Evolutionary conservation across 2,888 invertebrate genomes (phyloP).

Genomic region (Trichacis sp.): DNA sequence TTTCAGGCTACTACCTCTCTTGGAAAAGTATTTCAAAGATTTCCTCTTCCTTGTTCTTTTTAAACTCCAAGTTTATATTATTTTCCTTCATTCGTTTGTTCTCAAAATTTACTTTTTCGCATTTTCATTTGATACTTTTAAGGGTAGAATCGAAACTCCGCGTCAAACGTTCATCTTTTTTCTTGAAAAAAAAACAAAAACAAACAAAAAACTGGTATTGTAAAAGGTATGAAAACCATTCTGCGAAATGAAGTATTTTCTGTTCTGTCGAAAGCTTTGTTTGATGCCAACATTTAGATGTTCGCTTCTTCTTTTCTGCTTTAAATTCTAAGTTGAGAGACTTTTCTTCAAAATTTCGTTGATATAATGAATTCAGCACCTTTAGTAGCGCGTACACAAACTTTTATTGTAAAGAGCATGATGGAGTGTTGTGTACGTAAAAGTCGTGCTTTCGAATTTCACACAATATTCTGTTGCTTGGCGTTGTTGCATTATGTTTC

Average conservation of each 20-base stretch:
- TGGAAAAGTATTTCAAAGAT: too few relatives aligned
- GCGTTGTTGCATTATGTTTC: slow-evolving; percentile 1
- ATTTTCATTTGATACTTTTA: slow-evolving; percentile 7
- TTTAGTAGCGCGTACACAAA: slow-evolving; percentile 28
- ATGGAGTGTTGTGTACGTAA: slow-evolving; percentile 25
- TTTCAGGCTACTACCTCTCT: too few relatives aligned
- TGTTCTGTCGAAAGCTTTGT: neutral
- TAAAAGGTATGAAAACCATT: slow-evolving; percentile 4
- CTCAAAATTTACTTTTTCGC: too few relatives aligned
- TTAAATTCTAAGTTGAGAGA: neutral
- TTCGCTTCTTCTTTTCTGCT: slow-evolving; percentile 4
- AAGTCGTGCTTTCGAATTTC: slow-evolving; percentile 28
- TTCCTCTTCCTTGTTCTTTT: too few relatives aligned
- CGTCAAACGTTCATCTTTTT: slow-evolving; percentile 4
- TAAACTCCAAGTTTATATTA: too few relatives aligned
- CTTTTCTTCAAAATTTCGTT: neutral
- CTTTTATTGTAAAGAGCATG: slow-evolving; percentile 20
- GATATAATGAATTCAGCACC: slow-evolving; percentile 13
- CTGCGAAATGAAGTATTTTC: neutral
- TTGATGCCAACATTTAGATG: slow-evolving; percentile 4
- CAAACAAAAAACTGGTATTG: neutral
- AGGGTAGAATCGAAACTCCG: too few relatives aligned
- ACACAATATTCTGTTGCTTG: slow-evolving; percentile 24
- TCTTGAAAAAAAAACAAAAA: too few relatives aligned
- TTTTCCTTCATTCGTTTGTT: too few relatives aligned